phyloP scores from a whole-genome alignment of 2,797 vertebrate species.

The Lateolabrax maculatus region DNA sequence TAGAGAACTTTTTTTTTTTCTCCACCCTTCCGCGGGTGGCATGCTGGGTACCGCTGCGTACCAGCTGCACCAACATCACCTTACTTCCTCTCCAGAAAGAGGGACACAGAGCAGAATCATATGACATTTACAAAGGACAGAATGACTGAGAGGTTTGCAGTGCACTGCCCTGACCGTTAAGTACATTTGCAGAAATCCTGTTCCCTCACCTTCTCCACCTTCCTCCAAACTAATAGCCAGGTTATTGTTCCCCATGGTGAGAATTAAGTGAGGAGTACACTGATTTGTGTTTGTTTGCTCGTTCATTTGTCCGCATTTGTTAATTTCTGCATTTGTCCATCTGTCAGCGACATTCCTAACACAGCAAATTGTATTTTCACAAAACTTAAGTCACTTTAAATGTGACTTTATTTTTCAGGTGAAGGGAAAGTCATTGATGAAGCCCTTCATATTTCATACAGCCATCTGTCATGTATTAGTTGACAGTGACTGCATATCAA shows the following conservation, averaged over 20 bases:
- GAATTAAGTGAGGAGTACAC: not conserved
- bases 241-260: not conserved
- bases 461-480: not conserved
- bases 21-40: conserved; percentile 33
- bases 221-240: not conserved
- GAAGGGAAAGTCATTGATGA: not conserved
- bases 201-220: conserved; percentile 18
- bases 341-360: not conserved
- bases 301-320: not conserved
- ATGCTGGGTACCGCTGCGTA: conserved; percentile 62
- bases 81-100: conserved; percentile 51
- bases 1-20: conserved; percentile 40
- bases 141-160: conserved; percentile 46
- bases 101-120: conserved; percentile 67
- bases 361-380: not conserved
- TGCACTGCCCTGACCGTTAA: conserved; percentile 22
- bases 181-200: conserved; percentile 35
- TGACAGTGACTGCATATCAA: not conserved
- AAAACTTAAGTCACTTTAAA: not conserved
- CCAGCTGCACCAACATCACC: conserved; percentile 57
- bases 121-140: conserved; percentile 58
- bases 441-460: not conserved
- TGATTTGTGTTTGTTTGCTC: conserved; percentile 7
- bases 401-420: not conserved
- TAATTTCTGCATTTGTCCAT: not conserved